Evolutionary conservation across 2,888 invertebrate genomes (phyloP).

Genomic region (Eulithis testata): DNA sequence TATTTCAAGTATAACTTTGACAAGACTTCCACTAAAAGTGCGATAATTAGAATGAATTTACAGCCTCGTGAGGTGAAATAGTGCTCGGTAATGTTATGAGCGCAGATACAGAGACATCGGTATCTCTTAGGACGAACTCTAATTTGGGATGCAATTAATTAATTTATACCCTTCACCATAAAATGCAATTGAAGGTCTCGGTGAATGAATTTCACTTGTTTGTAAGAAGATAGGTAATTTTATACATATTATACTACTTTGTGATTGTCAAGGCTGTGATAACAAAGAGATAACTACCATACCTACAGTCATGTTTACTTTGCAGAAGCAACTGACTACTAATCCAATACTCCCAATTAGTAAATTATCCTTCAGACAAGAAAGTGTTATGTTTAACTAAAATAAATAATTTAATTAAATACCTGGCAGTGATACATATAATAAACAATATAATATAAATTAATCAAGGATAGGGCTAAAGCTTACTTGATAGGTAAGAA

Average conservation of each 20-base stretch:
- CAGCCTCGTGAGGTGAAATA: background rate
- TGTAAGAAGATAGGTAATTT: background rate
- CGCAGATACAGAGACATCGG: background rate
- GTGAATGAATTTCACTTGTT: background rate
- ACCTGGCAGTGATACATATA: constrained; percentile 12
- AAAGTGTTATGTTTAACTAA: constrained; percentile 20
- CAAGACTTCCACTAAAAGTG: no score
- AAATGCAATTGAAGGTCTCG: background rate
- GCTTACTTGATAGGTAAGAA: constrained; percentile 48
- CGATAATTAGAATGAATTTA: no score
- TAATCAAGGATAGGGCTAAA: constrained; percentile 19
- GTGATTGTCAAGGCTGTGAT: constrained; percentile 9
- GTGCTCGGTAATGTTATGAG: no score
- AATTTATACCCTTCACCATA: background rate
- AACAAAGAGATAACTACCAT: background rate
- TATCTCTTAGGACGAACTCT: background rate
- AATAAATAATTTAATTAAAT: background rate
- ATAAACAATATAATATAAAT: constrained; percentile 10
- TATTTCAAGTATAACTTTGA: no score
- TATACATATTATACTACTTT: background rate
- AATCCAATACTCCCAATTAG: constrained; percentile 22
- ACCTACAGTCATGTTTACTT: constrained; percentile 8
- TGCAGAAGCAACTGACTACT: constrained; percentile 14
- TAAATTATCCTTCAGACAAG: constrained; percentile 13
- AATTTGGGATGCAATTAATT: background rate